phyloP scores from a whole-genome alignment of 2,113 vertebrate genomes.

The Percina caprodes region DNA sequence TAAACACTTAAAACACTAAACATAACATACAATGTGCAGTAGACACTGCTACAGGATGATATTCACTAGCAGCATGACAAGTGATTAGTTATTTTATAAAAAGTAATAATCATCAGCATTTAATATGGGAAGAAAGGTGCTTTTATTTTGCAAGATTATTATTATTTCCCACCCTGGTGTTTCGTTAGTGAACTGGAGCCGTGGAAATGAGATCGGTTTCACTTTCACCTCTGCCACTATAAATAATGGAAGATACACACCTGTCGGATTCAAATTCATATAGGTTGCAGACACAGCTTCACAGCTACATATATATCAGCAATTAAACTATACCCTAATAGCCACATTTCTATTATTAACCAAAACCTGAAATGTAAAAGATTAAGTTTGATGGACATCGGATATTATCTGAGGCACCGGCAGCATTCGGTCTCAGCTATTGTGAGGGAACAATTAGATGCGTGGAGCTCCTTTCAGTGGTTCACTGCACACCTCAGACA shows the following conservation, averaged over 20 bases:
- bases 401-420: too few relatives aligned
- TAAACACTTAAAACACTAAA: background rate
- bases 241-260: constrained; percentile 66
- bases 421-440: too few relatives aligned
- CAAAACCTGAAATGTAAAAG: too few relatives aligned
- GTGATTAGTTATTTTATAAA: background rate
- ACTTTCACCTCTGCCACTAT: constrained; percentile 63
- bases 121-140: background rate
- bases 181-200: background rate
- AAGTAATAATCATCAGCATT: background rate
- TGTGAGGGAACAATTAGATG: too few relatives aligned
- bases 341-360: too few relatives aligned
- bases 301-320: too few relatives aligned
- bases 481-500: background rate
- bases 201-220: constrained; percentile 43
- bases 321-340: too few relatives aligned
- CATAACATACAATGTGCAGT: background rate
- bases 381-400: too few relatives aligned
- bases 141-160: background rate
- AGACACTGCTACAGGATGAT: background rate
- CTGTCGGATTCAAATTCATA: too few relatives aligned
- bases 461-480: background rate
- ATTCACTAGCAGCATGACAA: background rate
- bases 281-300: too few relatives aligned
- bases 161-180: background rate